These are phyloP conservation scores for Drosophila bocki DNA, from an alignment of 1,140 invertebrate species.

Conservation along the genomic window DNA sequence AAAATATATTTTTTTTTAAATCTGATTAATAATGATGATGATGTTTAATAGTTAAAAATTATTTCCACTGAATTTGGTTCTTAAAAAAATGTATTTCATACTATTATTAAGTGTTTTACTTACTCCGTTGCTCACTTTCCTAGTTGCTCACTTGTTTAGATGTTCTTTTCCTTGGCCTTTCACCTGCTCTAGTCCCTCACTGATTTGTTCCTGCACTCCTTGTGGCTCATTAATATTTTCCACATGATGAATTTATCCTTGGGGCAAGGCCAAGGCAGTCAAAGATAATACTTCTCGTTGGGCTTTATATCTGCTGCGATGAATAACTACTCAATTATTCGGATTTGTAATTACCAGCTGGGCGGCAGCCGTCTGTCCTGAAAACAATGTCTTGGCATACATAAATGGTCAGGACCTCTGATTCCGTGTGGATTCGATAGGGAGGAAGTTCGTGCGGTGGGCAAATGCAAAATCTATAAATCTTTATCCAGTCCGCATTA, in stretches of 20 bases:
- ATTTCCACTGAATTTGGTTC: too few species aligned
- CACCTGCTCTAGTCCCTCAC: background rate
- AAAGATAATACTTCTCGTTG: slow-evolving; percentile 1
- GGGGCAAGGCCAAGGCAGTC: background rate
- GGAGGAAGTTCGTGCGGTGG: slow-evolving; percentile 28
- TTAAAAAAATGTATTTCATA: too few species aligned
- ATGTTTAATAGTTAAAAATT: too few species aligned
- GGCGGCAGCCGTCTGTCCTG: slow-evolving; percentile 7
- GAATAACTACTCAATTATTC: slow-evolving; percentile 38
- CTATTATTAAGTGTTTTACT: background rate
- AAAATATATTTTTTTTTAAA: too few species aligned
- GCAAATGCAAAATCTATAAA: slow-evolving; percentile 80
- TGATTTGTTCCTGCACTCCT: background rate
- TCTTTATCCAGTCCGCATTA: slow-evolving; percentile 82
- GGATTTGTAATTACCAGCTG: slow-evolving; percentile 36
- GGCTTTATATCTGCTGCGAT: slow-evolving; percentile 1
- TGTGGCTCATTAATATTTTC: slow-evolving; percentile 16
- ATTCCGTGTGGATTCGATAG: slow-evolving; percentile 12
- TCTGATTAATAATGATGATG: too few species aligned
- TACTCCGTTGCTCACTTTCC: background rate
- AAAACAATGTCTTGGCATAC: slow-evolving; percentile 3
- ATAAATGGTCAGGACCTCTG: slow-evolving; percentile 4
- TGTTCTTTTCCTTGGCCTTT: background rate
- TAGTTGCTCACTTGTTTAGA: too few species aligned
- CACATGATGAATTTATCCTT: slow-evolving; percentile 11